Percentiles rank a stretch among this genome's conserved stretches.
These are phyloP conservation scores for Leucophenga varia DNA, from an alignment of 1,140 invertebrate genomes.

Conservation along the genomic window DNA sequence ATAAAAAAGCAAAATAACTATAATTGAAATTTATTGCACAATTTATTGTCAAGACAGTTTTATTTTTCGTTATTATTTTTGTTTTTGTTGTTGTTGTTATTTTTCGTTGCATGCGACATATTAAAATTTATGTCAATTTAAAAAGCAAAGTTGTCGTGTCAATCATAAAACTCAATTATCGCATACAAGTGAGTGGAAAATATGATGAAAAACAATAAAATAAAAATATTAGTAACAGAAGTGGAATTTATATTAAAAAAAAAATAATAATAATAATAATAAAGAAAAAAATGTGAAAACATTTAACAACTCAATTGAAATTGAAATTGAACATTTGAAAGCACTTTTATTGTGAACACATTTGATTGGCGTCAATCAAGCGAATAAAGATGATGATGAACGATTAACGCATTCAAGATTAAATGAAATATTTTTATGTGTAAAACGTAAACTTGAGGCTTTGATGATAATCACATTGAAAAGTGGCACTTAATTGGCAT, in stretches of 20 bases:
- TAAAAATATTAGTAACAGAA: too few relatives aligned
- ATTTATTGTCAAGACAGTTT: slow-evolving; percentile 35
- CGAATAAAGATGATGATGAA: slow-evolving; percentile 29
- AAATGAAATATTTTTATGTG: too few relatives aligned
- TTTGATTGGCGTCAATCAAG: slow-evolving; percentile 49
- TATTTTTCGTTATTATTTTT: slow-evolving; percentile 6
- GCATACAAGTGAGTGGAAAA: slow-evolving; percentile 18
- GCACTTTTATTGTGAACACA: slow-evolving; percentile 35
- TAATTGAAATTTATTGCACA: slow-evolving; percentile 55
- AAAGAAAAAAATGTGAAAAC: not conserved
- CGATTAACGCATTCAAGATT: too few relatives aligned
- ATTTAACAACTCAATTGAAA: slow-evolving; percentile 52
- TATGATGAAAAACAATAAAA: not conserved
- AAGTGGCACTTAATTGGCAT: too few relatives aligned
- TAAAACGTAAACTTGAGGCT: too few relatives aligned
- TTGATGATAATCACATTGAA: too few relatives aligned
- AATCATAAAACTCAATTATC: slow-evolving; percentile 55
- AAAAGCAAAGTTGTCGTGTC: slow-evolving; percentile 53
- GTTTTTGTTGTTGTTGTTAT: slow-evolving; percentile 9
- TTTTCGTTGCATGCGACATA: slow-evolving; percentile 36
- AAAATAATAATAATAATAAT: too few relatives aligned
- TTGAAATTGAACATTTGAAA: slow-evolving; percentile 41
- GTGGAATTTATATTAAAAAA: not conserved
- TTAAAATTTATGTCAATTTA: slow-evolving; percentile 55
- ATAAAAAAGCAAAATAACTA: slow-evolving; percentile 42